Evolutionary conservation across 92 coral and sea anemone genomes (phyloP).

Genomic region (Umimayanthus kanabou): DNA sequence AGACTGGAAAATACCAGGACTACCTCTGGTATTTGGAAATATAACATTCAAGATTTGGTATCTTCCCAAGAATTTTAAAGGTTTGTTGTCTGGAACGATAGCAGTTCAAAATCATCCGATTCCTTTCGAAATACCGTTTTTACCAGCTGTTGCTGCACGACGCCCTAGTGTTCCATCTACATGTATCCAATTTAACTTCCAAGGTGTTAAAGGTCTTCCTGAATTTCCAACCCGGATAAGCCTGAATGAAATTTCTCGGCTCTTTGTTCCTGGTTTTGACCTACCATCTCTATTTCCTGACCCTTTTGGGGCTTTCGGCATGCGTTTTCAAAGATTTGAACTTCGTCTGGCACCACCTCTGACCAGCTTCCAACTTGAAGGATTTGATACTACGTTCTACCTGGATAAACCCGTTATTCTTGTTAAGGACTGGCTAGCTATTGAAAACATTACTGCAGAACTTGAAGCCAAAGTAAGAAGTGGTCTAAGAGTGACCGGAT

Average conservation of each 20-base stretch:
- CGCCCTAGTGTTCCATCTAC: constrained; percentile 7
- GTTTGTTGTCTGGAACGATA: constrained; percentile 39
- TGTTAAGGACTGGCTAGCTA: constrained; percentile 51
- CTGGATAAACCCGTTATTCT: constrained; percentile 26
- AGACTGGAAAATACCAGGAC: constrained; percentile 44
- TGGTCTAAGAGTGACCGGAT: constrained; percentile 43
- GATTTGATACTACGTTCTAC: constrained; percentile 32
- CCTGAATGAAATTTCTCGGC: constrained; percentile 30
- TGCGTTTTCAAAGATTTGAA: constrained; percentile 38
- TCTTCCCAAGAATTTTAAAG: constrained; percentile 23
- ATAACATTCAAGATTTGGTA: constrained; percentile 52
- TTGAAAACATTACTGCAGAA: constrained; percentile 46
- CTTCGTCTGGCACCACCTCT: constrained; percentile 50
- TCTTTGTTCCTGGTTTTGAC: constrained; percentile 50
- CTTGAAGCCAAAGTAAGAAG: constrained; percentile 4
- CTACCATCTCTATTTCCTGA: constrained; percentile 50
- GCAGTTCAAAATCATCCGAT: constrained; percentile 26
- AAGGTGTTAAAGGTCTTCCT: constrained; percentile 32
- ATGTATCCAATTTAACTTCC: constrained; percentile 13
- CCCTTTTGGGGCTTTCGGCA: constrained; percentile 36
- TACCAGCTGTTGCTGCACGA: background rate
- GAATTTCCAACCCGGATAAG: constrained; percentile 27
- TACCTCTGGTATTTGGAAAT: constrained; percentile 49
- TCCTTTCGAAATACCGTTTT: constrained; percentile 51
- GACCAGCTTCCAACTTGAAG: constrained; percentile 38